Evolutionary conservation across 2,888 invertebrate genomes (phyloP).

Genomic region (Tachina lurida): DNA sequence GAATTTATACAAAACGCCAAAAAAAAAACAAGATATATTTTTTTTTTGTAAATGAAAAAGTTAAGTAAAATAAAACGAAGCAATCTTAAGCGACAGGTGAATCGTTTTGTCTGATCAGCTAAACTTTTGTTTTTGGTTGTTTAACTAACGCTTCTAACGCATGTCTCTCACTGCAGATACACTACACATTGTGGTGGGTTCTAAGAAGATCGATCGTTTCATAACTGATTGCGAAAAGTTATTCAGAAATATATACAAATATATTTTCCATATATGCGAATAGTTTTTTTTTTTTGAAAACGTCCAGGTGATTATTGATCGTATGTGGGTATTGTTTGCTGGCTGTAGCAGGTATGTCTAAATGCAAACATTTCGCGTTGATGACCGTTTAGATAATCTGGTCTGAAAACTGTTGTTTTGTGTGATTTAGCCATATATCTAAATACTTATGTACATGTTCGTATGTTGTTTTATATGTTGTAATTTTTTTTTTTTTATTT

Average conservation of each 20-base stretch:
- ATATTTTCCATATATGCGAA: neutral
- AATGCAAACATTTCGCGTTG: conserved; percentile 31
- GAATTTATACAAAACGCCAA: conserved; percentile 2
- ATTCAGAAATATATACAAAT: conserved; percentile 59
- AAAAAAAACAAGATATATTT: neutral
- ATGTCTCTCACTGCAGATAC: conserved; percentile 33
- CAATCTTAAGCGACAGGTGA: conserved; percentile 70
- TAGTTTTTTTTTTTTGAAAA: conserved; percentile 19
- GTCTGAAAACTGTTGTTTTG: conserved; percentile 58
- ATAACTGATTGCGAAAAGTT: conserved; percentile 67
- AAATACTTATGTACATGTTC: too few species aligned
- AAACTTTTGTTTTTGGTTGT: conserved; percentile 51
- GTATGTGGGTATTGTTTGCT: conserved; percentile 58
- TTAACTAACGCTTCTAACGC: conserved; percentile 70
- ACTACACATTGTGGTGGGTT: conserved; percentile 51
- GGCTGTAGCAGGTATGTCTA: conserved; percentile 15
- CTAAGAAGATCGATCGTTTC: conserved; percentile 70
- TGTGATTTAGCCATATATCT: conserved; percentile 3
- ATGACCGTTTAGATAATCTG: conserved; percentile 68
- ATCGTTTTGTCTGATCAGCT: conserved; percentile 68
- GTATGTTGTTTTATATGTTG: neutral
- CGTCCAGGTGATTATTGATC: conserved; percentile 63
- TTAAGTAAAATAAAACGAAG: conserved; percentile 50
- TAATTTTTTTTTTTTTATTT: neutral
- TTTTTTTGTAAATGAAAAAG: conserved; percentile 28